Conservation (phyloP, 2,888 invertebrate genomes). For the Folsomia candida region DNA sequence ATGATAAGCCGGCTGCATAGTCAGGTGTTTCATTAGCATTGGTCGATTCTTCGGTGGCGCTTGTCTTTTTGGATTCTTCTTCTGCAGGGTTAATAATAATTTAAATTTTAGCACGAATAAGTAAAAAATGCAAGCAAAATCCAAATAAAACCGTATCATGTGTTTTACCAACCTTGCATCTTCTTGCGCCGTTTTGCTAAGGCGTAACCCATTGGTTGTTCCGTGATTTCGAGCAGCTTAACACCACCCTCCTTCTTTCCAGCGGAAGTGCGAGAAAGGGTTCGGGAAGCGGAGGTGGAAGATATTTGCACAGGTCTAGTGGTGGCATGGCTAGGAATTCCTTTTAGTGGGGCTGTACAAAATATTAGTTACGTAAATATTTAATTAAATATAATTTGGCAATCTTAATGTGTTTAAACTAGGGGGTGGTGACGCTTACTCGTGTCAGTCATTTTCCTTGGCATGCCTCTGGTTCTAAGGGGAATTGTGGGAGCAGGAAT, state of each 20-base stretch:
- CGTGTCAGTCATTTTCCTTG: conserved; percentile 94
- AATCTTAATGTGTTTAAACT: background rate
- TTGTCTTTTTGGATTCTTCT: conserved; percentile 54
- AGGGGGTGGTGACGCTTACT: too few species aligned
- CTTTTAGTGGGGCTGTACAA: conserved; percentile 77
- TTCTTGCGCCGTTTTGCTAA: conserved; percentile 84
- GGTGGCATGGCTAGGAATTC: conserved; percentile 79
- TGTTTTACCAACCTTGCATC: conserved; percentile 64
- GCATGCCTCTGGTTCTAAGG: conserved; percentile 80
- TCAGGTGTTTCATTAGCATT: conserved; percentile 65
- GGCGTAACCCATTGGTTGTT: conserved; percentile 81
- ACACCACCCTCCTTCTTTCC: conserved; percentile 86
- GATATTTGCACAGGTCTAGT: conserved; percentile 62
- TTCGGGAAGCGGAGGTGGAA: conserved; percentile 58
- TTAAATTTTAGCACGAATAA: background rate
- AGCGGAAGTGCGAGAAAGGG: conserved; percentile 64
- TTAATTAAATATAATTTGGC: background rate
- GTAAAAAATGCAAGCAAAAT: background rate
- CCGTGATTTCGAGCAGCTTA: conserved; percentile 88
- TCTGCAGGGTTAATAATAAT: background rate
- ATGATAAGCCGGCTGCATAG: conserved; percentile 74
- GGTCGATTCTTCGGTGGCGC: conserved; percentile 51
- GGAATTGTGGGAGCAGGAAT: conserved; percentile 85
- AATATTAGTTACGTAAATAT: conserved; percentile 5
- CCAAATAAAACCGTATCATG: background rate